These are phyloP conservation scores for Anticlea derivata DNA, from an alignment of 2,888 invertebrate species.

Conservation along the genomic window DNA sequence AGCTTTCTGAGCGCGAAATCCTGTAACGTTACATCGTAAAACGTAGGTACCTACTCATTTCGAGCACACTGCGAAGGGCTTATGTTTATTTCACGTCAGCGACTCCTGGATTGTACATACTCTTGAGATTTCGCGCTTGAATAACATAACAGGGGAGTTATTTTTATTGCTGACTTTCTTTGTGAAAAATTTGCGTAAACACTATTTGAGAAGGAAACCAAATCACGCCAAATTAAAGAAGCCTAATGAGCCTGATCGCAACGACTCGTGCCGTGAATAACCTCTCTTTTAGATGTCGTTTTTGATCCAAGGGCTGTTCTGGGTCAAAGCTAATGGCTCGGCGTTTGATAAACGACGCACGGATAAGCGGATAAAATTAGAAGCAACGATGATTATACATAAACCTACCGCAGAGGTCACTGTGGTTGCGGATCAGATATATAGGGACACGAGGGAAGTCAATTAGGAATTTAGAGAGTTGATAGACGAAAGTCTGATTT, in stretches of 20 bases:
- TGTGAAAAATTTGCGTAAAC: no score
- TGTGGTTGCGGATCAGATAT: neutral
- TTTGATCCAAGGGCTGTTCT: constrained; percentile 3
- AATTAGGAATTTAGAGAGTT: neutral
- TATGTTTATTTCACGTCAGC: constrained; percentile 1
- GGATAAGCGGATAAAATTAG: constrained; percentile 31
- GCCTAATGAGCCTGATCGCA: no score
- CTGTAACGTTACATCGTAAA: neutral
- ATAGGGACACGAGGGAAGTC: neutral
- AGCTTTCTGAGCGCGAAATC: neutral
- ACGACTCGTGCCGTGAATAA: no score
- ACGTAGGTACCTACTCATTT: neutral
- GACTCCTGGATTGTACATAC: neutral
- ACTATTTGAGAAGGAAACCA: no score
- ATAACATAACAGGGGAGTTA: no score
- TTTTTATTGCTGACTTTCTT: no score
- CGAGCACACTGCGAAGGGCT: constrained; percentile 2
- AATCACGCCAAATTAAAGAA: no score
- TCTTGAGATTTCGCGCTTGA: constrained; percentile 1
- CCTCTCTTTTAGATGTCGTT: neutral
- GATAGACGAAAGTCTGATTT: no score
- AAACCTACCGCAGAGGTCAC: constrained; percentile 8
- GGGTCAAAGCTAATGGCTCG: constrained; percentile 36
- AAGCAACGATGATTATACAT: constrained; percentile 4
- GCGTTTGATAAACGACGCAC: constrained; percentile 45